Base-by-base conservation (phyloP, 2,888 invertebrate genomes). In the Macrostomum cliftonense region DNA sequence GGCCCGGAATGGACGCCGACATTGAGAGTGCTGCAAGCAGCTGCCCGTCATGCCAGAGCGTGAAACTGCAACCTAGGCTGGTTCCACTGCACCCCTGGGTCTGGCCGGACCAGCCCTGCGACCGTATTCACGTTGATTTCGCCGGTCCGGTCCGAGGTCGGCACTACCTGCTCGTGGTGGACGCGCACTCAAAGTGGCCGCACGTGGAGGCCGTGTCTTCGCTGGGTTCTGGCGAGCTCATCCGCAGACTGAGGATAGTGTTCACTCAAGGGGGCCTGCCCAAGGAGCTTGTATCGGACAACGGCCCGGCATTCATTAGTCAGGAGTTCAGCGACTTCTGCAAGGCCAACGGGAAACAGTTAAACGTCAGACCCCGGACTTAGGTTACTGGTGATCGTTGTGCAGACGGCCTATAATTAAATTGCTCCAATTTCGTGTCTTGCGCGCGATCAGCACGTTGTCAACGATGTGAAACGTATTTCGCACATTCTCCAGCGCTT, bases 121-220 rank as follows among this genome's bases (percentile, higher is more conserved):
- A 65, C 49, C 56, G 71, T 16, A 53, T 71, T 4, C 71, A 73
- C 56, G 57, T 68, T 14, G 72, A 73, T 55, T 71, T 66, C 58
- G 67, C 69, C 13, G 70, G 69, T 12, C 68, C 65, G 28, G 52
- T 64, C 39, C 42, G 58, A 7, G 60, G 57, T 12, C 50, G 50
- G 11, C 60, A 58, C 57, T 59, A 64, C 36, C 51, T 70, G 4
- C 54, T 71, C 14, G 54, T 70, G 9, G 61, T 67, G 2, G 71
- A 72, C 53, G 58, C 67, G 12, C 61, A 59, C 53, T 67, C 68
- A 0, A 73, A 71, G 51, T 73, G 68, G 68, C 59, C 63, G 1
- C 70, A 72, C 55, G 61, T 67, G 5, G 44, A 55, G 2, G 16
- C 42, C 12, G 54, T 57, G 47, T 37, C 37, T 1, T 28, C 36